phyloP scores from a whole-genome alignment of 2,797 vertebrate species.

The Choloepus didactylus region DNA sequence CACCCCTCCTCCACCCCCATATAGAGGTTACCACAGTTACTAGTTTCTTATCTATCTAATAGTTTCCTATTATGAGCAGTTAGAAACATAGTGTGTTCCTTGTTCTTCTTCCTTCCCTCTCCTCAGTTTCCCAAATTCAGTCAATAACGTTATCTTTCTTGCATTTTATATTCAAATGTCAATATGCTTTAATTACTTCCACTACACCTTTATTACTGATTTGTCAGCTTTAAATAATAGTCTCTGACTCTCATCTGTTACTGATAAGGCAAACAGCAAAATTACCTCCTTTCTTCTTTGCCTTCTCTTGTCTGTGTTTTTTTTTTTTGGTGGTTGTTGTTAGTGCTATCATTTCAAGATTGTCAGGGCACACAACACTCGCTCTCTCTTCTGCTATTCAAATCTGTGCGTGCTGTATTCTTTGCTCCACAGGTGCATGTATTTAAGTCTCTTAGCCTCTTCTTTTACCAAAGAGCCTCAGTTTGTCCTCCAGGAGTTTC shows the following conservation, averaged over 20 bases:
- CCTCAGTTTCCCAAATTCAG: neutral
- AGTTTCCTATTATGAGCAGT: neutral
- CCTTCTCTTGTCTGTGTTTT: neutral
- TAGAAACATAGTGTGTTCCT: conserved; percentile 2
- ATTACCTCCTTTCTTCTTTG: neutral
- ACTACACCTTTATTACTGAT: neutral
- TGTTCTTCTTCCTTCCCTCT: neutral
- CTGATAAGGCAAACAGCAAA: neutral
- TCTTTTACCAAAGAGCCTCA: neutral
- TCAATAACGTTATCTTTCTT: neutral
- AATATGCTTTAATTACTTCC: neutral
- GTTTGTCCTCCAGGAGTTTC: neutral
- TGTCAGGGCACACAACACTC: neutral
- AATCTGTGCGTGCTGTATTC: neutral
- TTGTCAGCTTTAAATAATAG: neutral
- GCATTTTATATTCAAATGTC: neutral
- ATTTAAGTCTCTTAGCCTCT: neutral
- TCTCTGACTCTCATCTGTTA: neutral
- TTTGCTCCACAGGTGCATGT: neutral
- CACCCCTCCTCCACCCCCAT: neutral
- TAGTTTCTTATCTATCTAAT: neutral
- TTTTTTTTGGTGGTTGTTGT: neutral
- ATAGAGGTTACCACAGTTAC: no score
- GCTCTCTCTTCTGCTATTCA: neutral
- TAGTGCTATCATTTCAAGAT: neutral